Conservation (phyloP, 2,888 invertebrate species). For the Poecilus cupreus region DNA sequence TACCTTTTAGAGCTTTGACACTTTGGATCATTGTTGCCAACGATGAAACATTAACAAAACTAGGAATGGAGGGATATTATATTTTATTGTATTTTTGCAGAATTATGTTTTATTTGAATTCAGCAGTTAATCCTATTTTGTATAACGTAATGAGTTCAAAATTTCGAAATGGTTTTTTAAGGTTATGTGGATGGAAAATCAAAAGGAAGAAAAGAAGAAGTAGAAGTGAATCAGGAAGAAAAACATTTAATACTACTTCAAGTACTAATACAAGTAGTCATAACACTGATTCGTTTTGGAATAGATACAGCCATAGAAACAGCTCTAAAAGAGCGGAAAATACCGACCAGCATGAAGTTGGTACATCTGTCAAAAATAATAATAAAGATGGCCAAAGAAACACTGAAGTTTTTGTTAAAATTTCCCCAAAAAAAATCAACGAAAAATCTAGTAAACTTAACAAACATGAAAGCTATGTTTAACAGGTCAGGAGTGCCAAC, state of each 20-base stretch:
- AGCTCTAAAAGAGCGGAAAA: slow-evolving; percentile 61
- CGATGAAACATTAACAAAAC: slow-evolving; percentile 76
- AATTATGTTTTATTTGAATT: slow-evolving; percentile 92
- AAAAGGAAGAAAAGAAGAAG: slow-evolving; percentile 67
- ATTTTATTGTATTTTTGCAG: slow-evolving; percentile 89
- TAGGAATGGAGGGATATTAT: slow-evolving; percentile 89
- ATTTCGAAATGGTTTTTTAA: slow-evolving; percentile 88
- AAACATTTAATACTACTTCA: slow-evolving; percentile 74
- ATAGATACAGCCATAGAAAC: slow-evolving; percentile 76
- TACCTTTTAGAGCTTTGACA: slow-evolving; percentile 92
- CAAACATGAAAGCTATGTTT: slow-evolving; percentile 69
- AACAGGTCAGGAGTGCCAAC: slow-evolving; percentile 42
- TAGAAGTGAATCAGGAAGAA: slow-evolving; percentile 66
- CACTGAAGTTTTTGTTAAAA: slow-evolving; percentile 61
- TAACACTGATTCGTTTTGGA: slow-evolving; percentile 79
- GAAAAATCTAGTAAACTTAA: slow-evolving; percentile 60
- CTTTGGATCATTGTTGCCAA: slow-evolving; percentile 90
- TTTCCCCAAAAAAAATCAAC: too few relatives aligned
- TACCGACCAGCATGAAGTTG: slow-evolving; percentile 18
- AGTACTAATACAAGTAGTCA: slow-evolving; percentile 78
- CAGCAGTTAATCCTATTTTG: slow-evolving; percentile 92
- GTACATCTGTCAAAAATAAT: slow-evolving; percentile 53
- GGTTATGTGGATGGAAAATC: slow-evolving; percentile 75
- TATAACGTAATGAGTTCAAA: slow-evolving; percentile 95
- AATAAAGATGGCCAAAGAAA: slow-evolving; percentile 17